A percentile compares a stretch with the other conserved stretches of the same genome.
phyloP scores from a whole-genome alignment of 2,888 invertebrate species.

The Tetragonisca angustula region DNA sequence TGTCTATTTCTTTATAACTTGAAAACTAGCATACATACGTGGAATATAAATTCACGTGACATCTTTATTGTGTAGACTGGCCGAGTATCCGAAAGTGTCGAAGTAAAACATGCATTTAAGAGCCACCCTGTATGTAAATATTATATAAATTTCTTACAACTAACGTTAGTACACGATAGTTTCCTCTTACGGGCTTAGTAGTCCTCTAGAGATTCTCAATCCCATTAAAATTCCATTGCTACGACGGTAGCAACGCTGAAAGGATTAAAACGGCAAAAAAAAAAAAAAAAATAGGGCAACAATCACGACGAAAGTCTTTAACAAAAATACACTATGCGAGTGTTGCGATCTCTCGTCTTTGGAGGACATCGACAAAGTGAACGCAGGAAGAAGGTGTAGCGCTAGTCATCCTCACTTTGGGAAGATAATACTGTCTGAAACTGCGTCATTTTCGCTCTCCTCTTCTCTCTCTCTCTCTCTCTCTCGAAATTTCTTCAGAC shows the following conservation, averaged over 20 bases:
- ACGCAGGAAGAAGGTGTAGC: conserved; percentile 29
- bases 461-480: neutral
- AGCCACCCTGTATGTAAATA: neutral
- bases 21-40: too few species aligned
- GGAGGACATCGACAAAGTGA: conserved; percentile 38
- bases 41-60: too few species aligned
- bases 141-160: neutral
- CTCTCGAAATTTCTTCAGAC: neutral
- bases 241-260: conserved; percentile 17
- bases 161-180: neutral
- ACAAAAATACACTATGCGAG: conserved; percentile 39
- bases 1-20: too few species aligned
- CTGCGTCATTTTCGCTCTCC: neutral
- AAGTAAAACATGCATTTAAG: too few species aligned
- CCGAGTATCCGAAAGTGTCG: too few species aligned
- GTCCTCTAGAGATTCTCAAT: neutral
- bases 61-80: too few species aligned
- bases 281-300: conserved; percentile 21
- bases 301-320: conserved; percentile 18
- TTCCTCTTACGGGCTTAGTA: neutral
- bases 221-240: neutral
- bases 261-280: conserved; percentile 18
- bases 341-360: conserved; percentile 26
- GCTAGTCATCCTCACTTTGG: neutral
- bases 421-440: conserved; percentile 25